phyloP scores from a whole-genome alignment of 2,113 vertebrate genomes.

The Scytalopus superciliaris region DNA sequence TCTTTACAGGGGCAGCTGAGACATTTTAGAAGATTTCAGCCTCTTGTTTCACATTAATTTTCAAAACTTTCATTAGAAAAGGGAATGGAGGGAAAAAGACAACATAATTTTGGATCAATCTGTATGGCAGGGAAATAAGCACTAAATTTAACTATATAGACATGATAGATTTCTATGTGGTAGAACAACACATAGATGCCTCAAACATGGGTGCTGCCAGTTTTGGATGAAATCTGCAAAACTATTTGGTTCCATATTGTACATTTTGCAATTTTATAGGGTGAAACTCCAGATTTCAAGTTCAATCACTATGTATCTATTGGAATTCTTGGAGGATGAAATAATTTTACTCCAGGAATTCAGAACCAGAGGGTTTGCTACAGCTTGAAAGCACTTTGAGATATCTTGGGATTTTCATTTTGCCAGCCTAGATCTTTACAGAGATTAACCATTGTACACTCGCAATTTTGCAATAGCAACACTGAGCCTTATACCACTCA shows the following conservation, averaged over 20 bases:
- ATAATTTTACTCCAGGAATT: background rate
- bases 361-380: background rate
- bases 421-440: background rate
- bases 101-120: background rate
- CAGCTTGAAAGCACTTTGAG: background rate
- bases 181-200: background rate
- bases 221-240: background rate
- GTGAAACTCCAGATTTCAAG: background rate
- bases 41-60: background rate
- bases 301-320: background rate
- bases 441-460: background rate
- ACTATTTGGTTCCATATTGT: background rate
- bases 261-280: background rate
- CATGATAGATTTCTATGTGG: background rate
- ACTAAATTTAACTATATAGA: background rate
- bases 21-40: background rate
- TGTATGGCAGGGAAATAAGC: background rate
- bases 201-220: background rate
- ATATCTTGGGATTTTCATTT: background rate
- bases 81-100: rapidly evolving
- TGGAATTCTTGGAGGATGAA: background rate
- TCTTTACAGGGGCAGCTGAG: background rate
- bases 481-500: background rate
- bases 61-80: background rate
- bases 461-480: background rate